Conservation (phyloP, 2,888 invertebrate genomes). For the Pristionchus maxplancki region DNA sequence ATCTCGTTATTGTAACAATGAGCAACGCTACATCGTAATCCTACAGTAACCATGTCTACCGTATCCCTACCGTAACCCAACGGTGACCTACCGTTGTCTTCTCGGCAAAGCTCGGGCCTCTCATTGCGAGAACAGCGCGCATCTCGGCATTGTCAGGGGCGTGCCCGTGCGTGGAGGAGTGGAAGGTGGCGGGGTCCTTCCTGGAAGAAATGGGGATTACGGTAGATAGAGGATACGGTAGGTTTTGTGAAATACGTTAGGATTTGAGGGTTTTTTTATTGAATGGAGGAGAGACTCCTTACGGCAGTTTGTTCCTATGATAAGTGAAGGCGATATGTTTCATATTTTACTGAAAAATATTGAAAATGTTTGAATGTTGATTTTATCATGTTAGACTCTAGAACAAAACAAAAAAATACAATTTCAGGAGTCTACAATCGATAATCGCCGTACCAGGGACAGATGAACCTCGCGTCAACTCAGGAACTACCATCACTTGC, state of each 20-base stretch:
- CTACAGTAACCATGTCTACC: not conserved
- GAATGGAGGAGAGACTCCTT: too few species aligned
- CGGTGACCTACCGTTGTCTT: too few species aligned
- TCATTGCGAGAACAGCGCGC: conserved; percentile 41
- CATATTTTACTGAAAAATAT: not conserved
- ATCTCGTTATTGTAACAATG: too few species aligned
- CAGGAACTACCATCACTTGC: conserved; percentile 33
- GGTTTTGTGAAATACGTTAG: too few species aligned
- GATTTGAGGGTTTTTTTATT: not conserved
- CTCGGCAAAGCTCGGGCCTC: too few species aligned
- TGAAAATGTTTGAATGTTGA: not conserved
- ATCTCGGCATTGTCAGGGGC: conserved; percentile 18
- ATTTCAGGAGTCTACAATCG: too few species aligned
- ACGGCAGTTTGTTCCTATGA: not conserved
- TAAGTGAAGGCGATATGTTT: not conserved
- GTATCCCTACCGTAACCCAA: not conserved
- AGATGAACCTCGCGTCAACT: conserved; percentile 38
- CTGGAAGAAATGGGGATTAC: not conserved
- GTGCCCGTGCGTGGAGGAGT: conserved; percentile 50
- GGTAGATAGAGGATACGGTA: not conserved
- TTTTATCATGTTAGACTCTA: too few species aligned
- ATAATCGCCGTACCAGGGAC: conserved; percentile 18
- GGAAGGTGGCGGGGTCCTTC: conserved; percentile 25
- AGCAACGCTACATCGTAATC: too few species aligned
- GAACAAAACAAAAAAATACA: too few species aligned